Percentiles rank a stretch among this genome's conserved stretches.
Evolutionary conservation across 1,140 invertebrate genomes (phyloP).

Genomic region (Pseudomyrmex flavicornis): DNA sequence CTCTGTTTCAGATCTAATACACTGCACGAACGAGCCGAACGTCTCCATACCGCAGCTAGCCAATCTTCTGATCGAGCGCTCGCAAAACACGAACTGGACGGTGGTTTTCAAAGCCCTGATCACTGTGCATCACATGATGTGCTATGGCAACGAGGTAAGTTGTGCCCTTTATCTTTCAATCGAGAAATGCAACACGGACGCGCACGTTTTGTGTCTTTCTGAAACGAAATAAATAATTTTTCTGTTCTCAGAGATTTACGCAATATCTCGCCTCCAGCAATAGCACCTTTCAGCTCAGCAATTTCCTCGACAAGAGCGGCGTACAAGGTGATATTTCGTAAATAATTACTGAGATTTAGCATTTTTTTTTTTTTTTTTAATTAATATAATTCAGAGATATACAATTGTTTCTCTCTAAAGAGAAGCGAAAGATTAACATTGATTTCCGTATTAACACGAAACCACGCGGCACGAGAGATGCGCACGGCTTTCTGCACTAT

Average conservation of each 20-base stretch:
- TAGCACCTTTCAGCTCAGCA: constrained; percentile 98
- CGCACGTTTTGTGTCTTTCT: background rate
- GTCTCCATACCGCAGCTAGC: constrained; percentile 99
- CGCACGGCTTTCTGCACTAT: constrained; percentile 37
- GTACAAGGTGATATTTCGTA: constrained; percentile 91
- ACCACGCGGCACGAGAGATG: constrained; percentile 1
- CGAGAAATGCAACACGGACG: background rate
- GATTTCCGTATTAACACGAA: constrained; percentile 26
- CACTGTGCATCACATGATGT: constrained; percentile 99
- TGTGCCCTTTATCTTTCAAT: constrained; percentile 21
- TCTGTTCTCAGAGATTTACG: constrained; percentile 95
- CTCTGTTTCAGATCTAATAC: constrained; percentile 95
- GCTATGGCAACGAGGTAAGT: constrained; percentile 99
- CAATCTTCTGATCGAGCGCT: constrained; percentile 98
- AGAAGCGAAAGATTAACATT: constrained; percentile 9
- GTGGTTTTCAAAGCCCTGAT: constrained; percentile 99
- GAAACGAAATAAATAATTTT: constrained; percentile 23
- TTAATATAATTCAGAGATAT: background rate
- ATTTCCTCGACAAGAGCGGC: constrained; percentile 98
- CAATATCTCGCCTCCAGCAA: constrained; percentile 99
- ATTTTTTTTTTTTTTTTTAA: too few species aligned
- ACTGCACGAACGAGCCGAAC: constrained; percentile 99
- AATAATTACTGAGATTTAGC: constrained; percentile 1
- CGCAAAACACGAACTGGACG: constrained; percentile 99
- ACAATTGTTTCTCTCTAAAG: background rate